phyloP scores from a whole-genome alignment of 2,113 vertebrate species.

The Apteryx mantelli region DNA sequence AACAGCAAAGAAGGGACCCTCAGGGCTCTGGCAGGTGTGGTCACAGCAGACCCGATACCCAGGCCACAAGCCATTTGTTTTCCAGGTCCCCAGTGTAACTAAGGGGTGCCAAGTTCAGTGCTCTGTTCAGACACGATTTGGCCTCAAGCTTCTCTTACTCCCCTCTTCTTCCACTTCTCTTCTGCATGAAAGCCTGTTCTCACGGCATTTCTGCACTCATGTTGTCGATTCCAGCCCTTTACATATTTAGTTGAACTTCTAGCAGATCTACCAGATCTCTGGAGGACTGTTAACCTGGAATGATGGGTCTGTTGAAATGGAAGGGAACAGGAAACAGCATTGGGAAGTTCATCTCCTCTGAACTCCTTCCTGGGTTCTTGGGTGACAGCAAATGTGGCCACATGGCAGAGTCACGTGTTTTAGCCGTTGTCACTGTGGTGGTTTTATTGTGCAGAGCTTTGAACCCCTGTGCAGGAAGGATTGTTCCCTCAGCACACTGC shows the following conservation, averaged over 20 bases:
- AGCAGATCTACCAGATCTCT: not conserved
- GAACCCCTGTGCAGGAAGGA: not conserved
- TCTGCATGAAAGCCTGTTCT: not conserved
- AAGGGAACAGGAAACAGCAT: not conserved
- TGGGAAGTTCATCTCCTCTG: not conserved
- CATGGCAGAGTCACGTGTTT: not conserved
- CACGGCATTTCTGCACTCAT: rapidly evolving
- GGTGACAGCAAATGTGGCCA: not conserved
- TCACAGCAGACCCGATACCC: not conserved
- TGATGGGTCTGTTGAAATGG: not conserved
- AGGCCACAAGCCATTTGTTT: not conserved
- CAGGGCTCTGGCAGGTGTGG: not conserved
- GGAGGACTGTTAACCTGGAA: not conserved
- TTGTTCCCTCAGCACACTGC: not conserved
- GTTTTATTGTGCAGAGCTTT: not conserved
- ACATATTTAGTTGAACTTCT: not conserved
- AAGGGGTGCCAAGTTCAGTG: not conserved
- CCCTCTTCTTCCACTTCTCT: not conserved
- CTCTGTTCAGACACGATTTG: not conserved
- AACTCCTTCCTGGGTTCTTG: not conserved
- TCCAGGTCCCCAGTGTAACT: not conserved
- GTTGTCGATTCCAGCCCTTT: not conserved
- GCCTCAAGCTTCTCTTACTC: not conserved
- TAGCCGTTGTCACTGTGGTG: not conserved
- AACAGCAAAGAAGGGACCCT: not conserved